Evolutionary conservation across 1,140 invertebrate species (phyloP), one percentile per base, ranked within the genome.

Genomic region (Anadara kagoshimensis): DNA sequence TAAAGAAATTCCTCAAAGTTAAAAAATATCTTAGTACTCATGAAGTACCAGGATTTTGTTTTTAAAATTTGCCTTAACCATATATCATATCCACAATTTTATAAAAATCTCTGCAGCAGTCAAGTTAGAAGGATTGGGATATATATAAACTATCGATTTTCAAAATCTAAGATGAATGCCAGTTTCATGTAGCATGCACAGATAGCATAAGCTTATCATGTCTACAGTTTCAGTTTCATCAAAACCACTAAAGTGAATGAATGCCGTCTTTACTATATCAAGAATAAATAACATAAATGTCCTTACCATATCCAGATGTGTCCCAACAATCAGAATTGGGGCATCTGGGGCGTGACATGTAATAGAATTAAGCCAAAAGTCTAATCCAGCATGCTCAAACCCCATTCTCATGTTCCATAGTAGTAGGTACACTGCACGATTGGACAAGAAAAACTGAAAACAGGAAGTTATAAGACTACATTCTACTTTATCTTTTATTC

Each of bases 381-480:
- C 73, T 14, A 86, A 66, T 20, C 84, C 84, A 41, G 84, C 81
- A 80, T 89, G 87, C 56, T 89, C 85, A 75, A 82, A 75, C n/a
- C 88, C 88, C 11, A 86, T 81, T 47, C 88, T 73, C n/a, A 87
- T 84, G 79, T 89, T 89, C 88, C 88, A 89, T 43, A 87, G 58
- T 18, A 89, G 68, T n/a, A 89, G 36, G 61, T 89, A 89, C n/a
- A 89, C 80, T 22, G 88, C 85, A 53, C 86, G 72, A 54, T 85
- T 82, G 5, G 86, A 85, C 68, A 88, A 76, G 78, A 88, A 88
- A 74, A 88, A 88, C 85, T 87, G 73, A 41, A 80, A 78, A 29
- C 54, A 67, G 66, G 58, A 56, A 58, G 43, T 41, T 10, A 49
- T 5, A 14, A 57, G 16, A 24, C 11, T 57, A 26, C 11, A n/a